Conservation (phyloP, 2,888 invertebrate genomes). For the Strigamia maritima region DNA sequence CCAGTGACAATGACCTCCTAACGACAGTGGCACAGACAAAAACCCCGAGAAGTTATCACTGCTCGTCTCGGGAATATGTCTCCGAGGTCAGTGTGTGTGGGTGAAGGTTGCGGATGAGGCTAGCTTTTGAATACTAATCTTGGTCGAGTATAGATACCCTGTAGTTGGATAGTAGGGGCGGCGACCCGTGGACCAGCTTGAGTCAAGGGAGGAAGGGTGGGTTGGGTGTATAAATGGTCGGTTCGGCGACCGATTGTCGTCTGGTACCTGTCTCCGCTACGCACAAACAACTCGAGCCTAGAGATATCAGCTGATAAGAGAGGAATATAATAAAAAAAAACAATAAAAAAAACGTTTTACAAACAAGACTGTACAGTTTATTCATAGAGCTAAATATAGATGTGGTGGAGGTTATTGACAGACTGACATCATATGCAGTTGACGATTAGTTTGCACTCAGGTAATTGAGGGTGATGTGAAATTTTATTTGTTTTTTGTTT, state of each 20-base stretch:
- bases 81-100: slow-evolving; percentile 22
- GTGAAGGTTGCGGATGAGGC: neutral
- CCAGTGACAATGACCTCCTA: slow-evolving; percentile 32
- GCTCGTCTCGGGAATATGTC: neutral
- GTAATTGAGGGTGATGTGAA: neutral
- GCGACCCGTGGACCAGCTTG: neutral
- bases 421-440: neutral
- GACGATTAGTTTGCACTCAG: neutral
- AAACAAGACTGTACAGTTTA: neutral
- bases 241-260: slow-evolving; percentile 25
- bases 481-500: too few species aligned
- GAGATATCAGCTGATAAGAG: neutral
- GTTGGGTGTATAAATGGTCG: slow-evolving; percentile 19
- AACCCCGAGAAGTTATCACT: neutral
- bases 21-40: slow-evolving; percentile 1
- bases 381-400: slow-evolving; percentile 14
- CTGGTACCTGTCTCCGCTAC: slow-evolving; percentile 8
- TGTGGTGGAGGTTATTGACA: neutral
- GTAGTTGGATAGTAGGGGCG: neutral
- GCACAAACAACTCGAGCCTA: slow-evolving; percentile 12
- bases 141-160: neutral
- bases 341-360: neutral
- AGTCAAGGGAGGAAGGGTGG: neutral
- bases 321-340: neutral
- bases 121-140: neutral